Conservation (phyloP, 1,140 invertebrate species). For the Diploscapter pachys region DNA sequence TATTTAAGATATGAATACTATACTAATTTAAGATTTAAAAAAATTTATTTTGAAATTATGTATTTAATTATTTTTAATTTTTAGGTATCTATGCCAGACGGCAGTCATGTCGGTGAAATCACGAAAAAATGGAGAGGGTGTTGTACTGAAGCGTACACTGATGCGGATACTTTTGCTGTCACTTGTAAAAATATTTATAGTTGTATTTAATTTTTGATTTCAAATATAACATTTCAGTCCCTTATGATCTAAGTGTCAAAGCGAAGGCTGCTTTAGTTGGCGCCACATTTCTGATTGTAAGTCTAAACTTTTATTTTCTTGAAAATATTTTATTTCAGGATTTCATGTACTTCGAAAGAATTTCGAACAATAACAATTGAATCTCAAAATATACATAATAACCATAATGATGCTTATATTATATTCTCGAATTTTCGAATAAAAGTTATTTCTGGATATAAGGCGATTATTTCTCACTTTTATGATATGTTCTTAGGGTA, state of each 20-base stretch:
- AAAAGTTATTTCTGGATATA: no score
- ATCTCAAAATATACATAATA: no score
- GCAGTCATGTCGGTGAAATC: not conserved
- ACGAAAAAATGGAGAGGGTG: not conserved
- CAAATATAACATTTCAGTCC: not conserved
- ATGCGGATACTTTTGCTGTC: not conserved
- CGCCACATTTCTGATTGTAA: constrained; percentile 2
- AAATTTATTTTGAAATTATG: not conserved
- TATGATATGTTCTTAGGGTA: no score
- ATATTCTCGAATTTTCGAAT: no score
- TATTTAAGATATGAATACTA: no score
- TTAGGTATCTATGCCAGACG: not conserved
- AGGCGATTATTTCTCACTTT: no score
- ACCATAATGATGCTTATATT: no score
- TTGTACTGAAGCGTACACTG: not conserved
- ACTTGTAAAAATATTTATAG: not conserved
- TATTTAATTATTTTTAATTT: not conserved
- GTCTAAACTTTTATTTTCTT: not conserved
- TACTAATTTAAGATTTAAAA: no score
- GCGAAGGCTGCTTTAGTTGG: not conserved
- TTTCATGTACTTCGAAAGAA: constrained; percentile 7
- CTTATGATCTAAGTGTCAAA: not conserved
- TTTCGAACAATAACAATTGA: no score
- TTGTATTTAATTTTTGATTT: not conserved
- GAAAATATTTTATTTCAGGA: not conserved